Evolutionary conservation across 2,113 vertebrate genomes (phyloP), one percentile per base, ranked within the genome.

Genomic region (Strigops habroptila): DNA sequence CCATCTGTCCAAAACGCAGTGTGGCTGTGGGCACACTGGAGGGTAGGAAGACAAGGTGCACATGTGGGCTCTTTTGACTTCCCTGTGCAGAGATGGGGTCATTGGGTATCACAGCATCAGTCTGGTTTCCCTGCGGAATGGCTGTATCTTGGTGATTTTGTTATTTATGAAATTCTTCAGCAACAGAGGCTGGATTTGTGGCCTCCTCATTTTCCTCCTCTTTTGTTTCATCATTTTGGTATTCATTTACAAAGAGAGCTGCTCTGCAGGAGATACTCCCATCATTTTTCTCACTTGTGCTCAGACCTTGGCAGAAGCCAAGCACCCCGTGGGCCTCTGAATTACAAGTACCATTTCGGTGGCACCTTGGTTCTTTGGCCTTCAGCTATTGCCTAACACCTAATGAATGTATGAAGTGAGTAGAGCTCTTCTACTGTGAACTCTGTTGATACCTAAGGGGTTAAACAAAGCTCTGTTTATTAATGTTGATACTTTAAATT

Each of bases 401-500:
- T 60, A 10, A 22, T n/a, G 31, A 65, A 16, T 1, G 18, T 9
- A 44, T 17, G 16, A 37, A 85, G 24, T 0, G 13, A 74, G 48
- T 43, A 31, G 64, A 83, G n/a, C 31, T 9, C 31, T 77, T 80
- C 30, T 74, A 33, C 60, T 46, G 0, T 41, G n/a, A 51, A 12
- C 33, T 80, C 77, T 68, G 27, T 52, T 80, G 73, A 33, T 52
- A 19, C 3, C 0, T 14, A 52, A 90, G 39, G 80, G 79, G 78
- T 96, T 96, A 90, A 96, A 57, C 10, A 17, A 24, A 91, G 30
- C 43, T 65, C 43, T 55, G 53, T 74, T 92, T 88, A 33, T 95
- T 74, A 65, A 43, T 46, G 68, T 59, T 86, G 86, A 14, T 90
- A 39, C 59, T 86, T 95, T 82, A 73, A 87, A 81, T 75, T 30